These are phyloP conservation scores for Eciton burchellii DNA, from an alignment of 1,140 invertebrate species.

Conservation along the genomic window DNA sequence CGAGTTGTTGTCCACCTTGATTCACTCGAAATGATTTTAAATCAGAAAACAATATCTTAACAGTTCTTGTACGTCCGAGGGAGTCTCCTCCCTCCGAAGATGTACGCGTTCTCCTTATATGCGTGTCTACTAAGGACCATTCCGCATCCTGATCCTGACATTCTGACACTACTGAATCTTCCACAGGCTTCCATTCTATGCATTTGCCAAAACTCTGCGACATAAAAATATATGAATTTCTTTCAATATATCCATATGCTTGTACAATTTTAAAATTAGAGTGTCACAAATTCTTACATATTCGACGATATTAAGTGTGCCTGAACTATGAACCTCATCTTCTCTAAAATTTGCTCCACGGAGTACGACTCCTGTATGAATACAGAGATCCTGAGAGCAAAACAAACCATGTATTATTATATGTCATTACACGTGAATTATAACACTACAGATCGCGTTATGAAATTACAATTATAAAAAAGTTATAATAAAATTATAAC, in stretches of 20 bases:
- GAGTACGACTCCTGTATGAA: conserved; percentile 83
- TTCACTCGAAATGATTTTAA: conserved; percentile 89
- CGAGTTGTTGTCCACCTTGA: conserved; percentile 89
- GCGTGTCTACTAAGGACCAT: conserved; percentile 92
- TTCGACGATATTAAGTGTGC: conserved; percentile 85
- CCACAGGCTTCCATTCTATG: conserved; percentile 93
- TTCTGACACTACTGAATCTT: conserved; percentile 90
- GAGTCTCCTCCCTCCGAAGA: conserved; percentile 86
- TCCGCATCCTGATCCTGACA: conserved; percentile 92
- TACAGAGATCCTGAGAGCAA: conserved; percentile 83
- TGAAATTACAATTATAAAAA: too few species aligned
- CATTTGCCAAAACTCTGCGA: conserved; percentile 86
- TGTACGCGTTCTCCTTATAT: conserved; percentile 86
- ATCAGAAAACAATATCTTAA: conserved; percentile 88
- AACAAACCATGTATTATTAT: too few species aligned
- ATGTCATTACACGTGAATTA: too few species aligned
- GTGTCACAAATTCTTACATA: conserved; percentile 81
- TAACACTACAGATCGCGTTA: too few species aligned
- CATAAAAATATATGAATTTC: conserved; percentile 15
- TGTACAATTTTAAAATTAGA: not conserved
- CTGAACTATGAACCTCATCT: conserved; percentile 83
- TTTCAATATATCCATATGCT: not conserved
- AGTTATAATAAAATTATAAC: too few species aligned
- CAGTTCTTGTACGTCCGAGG: conserved; percentile 86
- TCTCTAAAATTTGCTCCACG: conserved; percentile 80